Evolutionary conservation across 2,888 invertebrate genomes (phyloP).

Genomic region (Chloromyia formosa): DNA sequence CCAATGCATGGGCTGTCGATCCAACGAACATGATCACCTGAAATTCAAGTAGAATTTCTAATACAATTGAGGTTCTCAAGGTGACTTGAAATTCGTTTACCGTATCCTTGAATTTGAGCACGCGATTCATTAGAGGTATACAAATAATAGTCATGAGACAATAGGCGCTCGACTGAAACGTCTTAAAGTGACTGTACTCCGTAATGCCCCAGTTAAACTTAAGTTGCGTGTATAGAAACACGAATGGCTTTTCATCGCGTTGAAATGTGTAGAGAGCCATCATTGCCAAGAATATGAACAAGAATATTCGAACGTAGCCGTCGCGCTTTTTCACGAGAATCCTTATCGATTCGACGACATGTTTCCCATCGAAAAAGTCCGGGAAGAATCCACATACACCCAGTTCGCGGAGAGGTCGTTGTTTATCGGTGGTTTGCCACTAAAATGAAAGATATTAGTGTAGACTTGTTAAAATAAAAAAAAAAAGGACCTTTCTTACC

Average conservation of each 20-base stretch:
- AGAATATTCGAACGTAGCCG: conserved; percentile 69
- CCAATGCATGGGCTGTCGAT: conserved; percentile 73
- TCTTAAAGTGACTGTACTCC: conserved; percentile 77
- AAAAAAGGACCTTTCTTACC: conserved; percentile 54
- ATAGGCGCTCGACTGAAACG: conserved; percentile 76
- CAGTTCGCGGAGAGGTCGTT: conserved; percentile 69
- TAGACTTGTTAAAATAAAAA: not conserved
- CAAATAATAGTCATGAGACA: conserved; percentile 76
- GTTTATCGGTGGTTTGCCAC: conserved; percentile 75
- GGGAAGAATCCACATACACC: conserved; percentile 68
- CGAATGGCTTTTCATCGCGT: conserved; percentile 80
- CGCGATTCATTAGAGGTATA: conserved; percentile 76
- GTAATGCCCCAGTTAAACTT: conserved; percentile 77
- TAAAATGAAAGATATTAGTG: conserved; percentile 47
- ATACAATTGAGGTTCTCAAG: not conserved
- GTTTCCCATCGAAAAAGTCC: conserved; percentile 78
- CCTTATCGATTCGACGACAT: conserved; percentile 70
- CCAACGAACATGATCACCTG: conserved; percentile 77
- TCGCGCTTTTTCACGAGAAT: conserved; percentile 71
- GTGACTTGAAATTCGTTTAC: conserved; percentile 56
- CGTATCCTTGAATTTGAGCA: conserved; percentile 75
- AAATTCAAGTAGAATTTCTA: conserved; percentile 36
- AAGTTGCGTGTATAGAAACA: conserved; percentile 77
- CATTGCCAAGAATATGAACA: conserved; percentile 75
- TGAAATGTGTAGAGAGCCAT: conserved; percentile 86